Evolutionary conservation across 2,888 invertebrate genomes (phyloP).

Genomic region (Microplitis manilae): DNA sequence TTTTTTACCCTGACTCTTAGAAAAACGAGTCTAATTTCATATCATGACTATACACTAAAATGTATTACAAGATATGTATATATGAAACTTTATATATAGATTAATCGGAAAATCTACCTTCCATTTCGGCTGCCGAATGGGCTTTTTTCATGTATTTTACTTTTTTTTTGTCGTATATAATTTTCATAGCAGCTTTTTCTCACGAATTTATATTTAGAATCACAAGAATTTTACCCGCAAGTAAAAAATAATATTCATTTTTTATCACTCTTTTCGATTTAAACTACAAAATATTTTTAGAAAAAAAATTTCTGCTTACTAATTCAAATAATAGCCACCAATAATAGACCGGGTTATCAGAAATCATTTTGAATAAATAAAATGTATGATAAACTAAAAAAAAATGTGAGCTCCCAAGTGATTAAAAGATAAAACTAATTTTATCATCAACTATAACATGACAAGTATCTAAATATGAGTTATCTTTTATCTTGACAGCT

Average conservation of each 20-base stretch:
- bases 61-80: no score
- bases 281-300: no score
- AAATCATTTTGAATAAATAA: not conserved
- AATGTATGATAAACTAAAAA: not conserved
- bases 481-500: not conserved
- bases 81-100: no score
- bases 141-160: not conserved
- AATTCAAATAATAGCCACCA: not conserved
- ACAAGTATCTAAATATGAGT: constrained; percentile 3
- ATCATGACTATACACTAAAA: no score
- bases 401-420: not conserved
- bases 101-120: no score
- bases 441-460: not conserved
- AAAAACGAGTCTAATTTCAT: no score
- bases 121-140: no score
- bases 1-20: no score
- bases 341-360: not conserved
- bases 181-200: not conserved
- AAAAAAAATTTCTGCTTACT: not conserved
- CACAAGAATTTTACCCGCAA: not conserved
- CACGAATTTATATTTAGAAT: not conserved
- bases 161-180: not conserved
- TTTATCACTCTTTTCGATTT: no score
- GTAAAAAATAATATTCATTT: not conserved
- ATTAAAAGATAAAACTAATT: not conserved